A percentile compares a stretch with the other conserved stretches of the same genome.
Evolutionary conservation across 2,113 vertebrate genomes (phyloP).

Genomic region (Bombycilla garrulus): DNA sequence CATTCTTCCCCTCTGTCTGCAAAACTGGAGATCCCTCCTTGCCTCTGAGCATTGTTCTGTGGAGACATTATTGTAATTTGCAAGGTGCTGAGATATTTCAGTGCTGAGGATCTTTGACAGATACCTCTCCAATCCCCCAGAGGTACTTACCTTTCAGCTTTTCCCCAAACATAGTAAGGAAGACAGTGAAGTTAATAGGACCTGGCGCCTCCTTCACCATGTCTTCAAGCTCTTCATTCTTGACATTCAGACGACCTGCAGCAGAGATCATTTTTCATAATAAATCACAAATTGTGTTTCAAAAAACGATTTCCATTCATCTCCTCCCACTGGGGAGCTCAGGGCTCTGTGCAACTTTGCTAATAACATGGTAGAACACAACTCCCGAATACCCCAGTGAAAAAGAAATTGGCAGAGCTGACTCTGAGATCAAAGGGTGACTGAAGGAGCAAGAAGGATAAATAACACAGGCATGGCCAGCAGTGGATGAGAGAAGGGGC

Average conservation of each 20-base stretch:
- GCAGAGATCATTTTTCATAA: slow-evolving; percentile 48
- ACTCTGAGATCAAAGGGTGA: slow-evolving; percentile 47
- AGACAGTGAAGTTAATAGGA: slow-evolving; percentile 90
- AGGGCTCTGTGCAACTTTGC: slow-evolving; percentile 36
- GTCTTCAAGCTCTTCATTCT: slow-evolving; percentile 87
- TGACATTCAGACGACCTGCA: slow-evolving; percentile 86
- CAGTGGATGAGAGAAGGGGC: neutral
- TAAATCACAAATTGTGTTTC: slow-evolving; percentile 55
- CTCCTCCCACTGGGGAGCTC: slow-evolving; percentile 47
- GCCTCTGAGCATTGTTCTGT: slow-evolving; percentile 41
- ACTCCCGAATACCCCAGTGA: neutral
- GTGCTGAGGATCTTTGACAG: slow-evolving; percentile 46
- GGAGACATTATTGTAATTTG: slow-evolving; percentile 23
- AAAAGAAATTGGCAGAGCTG: slow-evolving; percentile 26
- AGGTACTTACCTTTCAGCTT: slow-evolving; percentile 87
- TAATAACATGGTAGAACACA: slow-evolving; percentile 44
- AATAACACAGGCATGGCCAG: neutral
- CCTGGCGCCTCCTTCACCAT: slow-evolving; percentile 89
- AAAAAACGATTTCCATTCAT: slow-evolving; percentile 45
- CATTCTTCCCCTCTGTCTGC: slow-evolving; percentile 20
- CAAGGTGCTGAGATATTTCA: slow-evolving; percentile 52
- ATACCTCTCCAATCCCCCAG: slow-evolving; percentile 57
- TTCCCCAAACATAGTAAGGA: slow-evolving; percentile 90
- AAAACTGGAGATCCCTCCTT: slow-evolving; percentile 40
- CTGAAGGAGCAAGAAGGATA: neutral